phyloP scores from a whole-genome alignment of 1,140 invertebrate genomes.

The Trichonephila clavata region DNA sequence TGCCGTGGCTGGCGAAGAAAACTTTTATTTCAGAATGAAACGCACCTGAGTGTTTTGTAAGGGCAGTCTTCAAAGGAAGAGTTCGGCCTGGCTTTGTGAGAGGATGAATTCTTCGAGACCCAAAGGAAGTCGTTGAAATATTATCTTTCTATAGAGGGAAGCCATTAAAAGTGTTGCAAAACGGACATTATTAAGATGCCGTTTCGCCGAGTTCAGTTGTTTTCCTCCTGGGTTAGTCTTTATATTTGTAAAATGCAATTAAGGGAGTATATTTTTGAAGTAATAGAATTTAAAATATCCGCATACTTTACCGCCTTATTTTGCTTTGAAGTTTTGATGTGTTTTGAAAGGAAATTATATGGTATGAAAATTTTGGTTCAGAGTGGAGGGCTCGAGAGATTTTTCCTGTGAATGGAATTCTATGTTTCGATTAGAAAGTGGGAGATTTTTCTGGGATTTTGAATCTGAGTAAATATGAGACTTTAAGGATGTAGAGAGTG shows the following conservation, averaged over 20 bases:
- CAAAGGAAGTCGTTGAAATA: not conserved
- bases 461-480: too few relatives aligned
- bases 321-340: not conserved
- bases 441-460: too few relatives aligned
- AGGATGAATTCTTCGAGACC: not conserved
- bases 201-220: not conserved
- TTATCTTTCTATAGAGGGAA: not conserved
- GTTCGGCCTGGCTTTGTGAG: not conserved
- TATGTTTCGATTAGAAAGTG: too few relatives aligned
- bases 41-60: conserved; percentile 16
- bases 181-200: not conserved
- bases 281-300: not conserved
- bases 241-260: not conserved
- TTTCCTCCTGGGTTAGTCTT: not conserved
- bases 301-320: not conserved
- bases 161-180: conserved; percentile 30
- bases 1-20: not conserved
- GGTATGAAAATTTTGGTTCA: too few relatives aligned
- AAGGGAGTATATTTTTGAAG: not conserved
- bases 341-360: not conserved
- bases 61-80: not conserved
- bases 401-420: too few relatives aligned
- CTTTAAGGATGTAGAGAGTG: too few relatives aligned
- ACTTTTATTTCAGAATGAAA: not conserved
- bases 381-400: too few relatives aligned